Percentiles rank a stretch among this genome's conserved stretches.
Conservation (phyloP, 2,113 vertebrate genomes). For the Alces alces region DNA sequence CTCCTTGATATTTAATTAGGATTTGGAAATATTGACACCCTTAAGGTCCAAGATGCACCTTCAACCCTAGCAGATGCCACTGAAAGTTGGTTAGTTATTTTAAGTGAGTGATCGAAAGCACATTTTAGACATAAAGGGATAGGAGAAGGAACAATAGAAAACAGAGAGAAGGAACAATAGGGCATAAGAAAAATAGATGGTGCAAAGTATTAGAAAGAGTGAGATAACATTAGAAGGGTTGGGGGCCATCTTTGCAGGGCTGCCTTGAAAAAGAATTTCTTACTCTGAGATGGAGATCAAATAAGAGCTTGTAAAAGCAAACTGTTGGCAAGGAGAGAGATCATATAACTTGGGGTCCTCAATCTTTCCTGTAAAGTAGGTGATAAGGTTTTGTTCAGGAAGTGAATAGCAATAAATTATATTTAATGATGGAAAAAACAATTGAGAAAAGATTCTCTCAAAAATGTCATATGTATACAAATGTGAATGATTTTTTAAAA, state of each 20-base stretch:
- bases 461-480: background rate
- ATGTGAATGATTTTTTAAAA: background rate
- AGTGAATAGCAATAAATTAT: background rate
- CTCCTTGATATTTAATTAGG: background rate
- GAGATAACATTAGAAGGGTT: background rate
- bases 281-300: background rate
- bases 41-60: background rate
- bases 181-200: background rate
- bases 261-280: background rate
- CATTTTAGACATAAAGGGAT: background rate
- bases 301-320: background rate
- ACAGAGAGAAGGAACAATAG: background rate
- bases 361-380: background rate
- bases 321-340: background rate
- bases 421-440: background rate
- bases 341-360: background rate
- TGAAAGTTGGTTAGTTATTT: background rate
- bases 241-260: background rate
- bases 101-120: background rate
- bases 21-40: background rate
- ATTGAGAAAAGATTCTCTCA: background rate
- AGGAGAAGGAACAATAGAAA: background rate
- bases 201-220: background rate
- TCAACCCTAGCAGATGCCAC: background rate
- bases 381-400: constrained; percentile 3